Base-by-base conservation (phyloP, 2,113 vertebrate genomes). In the Otis tarda region DNA sequence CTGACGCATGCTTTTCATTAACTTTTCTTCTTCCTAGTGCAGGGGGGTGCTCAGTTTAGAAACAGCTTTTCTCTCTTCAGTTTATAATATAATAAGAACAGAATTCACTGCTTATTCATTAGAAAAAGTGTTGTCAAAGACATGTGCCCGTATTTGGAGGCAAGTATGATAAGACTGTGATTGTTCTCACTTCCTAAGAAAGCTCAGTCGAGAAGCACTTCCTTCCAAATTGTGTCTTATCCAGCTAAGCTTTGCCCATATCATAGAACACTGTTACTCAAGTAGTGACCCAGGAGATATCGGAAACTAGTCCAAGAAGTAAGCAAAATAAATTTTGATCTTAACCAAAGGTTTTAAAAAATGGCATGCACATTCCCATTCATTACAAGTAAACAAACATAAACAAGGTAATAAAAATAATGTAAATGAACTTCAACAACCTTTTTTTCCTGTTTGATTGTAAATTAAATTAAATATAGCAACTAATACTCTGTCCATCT, bases 391-490 rank as follows among this genome's bases (percentile, higher is more conserved):
- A 59, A 93, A 65, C 6, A 69, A 82, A 53, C 7, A 70, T 70
- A 76, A 76, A 33, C 4, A 43, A 67, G 23, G 16, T 49, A 63
- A 74, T 19, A 87, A 81, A 83, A 87, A 33, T 22, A 57, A 30
- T 3, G 1, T 12, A 39, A 61, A 85, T 3, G 2, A n/a, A 63
- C 10, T 30, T 73, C n/a, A 55, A 16, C 8, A 49, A n/a, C 1
- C 2, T 39, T 57, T 65, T 19, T 79, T 37, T 52, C 27, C 19
- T 8, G 3, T 20, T 49, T 76, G 14, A 7, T 20, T 67, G 18
- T 12, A 47, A 71, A 75, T 59, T 25, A 61, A 69, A 55, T 52
- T 52, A 68, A 86, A 76, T 33, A 60, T 30, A 28, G 10, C n/a
- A 80, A 35, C 5, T 33, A 43, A 83, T 49, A 69, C 7, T 23